A percentile compares a stretch with the other conserved stretches of the same genome.
phyloP scores from a whole-genome alignment of 1,140 invertebrate species.

The Drosophila fuyamai region DNA sequence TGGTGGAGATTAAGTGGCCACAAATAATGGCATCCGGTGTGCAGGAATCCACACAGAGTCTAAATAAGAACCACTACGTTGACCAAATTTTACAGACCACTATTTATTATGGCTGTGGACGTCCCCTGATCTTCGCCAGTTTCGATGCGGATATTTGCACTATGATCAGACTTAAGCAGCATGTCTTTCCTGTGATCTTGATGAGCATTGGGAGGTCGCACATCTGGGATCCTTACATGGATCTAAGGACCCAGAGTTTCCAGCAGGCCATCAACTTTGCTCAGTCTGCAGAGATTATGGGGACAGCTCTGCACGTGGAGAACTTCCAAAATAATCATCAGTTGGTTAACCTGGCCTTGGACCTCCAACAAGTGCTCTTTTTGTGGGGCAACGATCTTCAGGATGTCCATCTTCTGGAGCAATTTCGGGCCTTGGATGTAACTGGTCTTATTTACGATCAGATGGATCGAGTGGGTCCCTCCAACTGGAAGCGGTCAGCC shows the following conservation, averaged over 20 bases:
- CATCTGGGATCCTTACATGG: conserved; percentile 93
- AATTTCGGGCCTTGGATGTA: conserved; percentile 92
- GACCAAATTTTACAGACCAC: conserved; percentile 91
- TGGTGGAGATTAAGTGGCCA: conserved; percentile 98
- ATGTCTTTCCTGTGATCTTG: conserved; percentile 96
- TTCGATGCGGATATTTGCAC: conserved; percentile 97
- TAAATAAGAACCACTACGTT: conserved; percentile 95
- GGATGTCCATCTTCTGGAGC: conserved; percentile 91
- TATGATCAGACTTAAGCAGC: conserved; percentile 96
- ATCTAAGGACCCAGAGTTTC: conserved; percentile 91
- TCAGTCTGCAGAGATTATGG: conserved; percentile 91
- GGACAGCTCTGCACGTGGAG: conserved; percentile 95
- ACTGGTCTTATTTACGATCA: conserved; percentile 97
- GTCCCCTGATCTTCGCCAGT: conserved; percentile 95
- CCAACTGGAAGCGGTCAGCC: conserved; percentile 57
- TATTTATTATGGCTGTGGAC: conserved; percentile 89
- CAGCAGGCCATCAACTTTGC: conserved; percentile 92
- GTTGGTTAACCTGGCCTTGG: conserved; percentile 91
- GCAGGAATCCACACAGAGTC: conserved; percentile 93
- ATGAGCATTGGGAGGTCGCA: conserved; percentile 93
- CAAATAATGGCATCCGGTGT: conserved; percentile 93
- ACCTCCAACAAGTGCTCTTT: conserved; percentile 93
- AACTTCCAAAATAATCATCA: conserved; percentile 89
- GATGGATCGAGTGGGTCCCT: conserved; percentile 86
- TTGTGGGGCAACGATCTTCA: conserved; percentile 98